Percentiles rank a stretch among this genome's conserved stretches.
Conservation (phyloP, 2,797 vertebrate species). For the Pipistrellus kuhlii region DNA sequence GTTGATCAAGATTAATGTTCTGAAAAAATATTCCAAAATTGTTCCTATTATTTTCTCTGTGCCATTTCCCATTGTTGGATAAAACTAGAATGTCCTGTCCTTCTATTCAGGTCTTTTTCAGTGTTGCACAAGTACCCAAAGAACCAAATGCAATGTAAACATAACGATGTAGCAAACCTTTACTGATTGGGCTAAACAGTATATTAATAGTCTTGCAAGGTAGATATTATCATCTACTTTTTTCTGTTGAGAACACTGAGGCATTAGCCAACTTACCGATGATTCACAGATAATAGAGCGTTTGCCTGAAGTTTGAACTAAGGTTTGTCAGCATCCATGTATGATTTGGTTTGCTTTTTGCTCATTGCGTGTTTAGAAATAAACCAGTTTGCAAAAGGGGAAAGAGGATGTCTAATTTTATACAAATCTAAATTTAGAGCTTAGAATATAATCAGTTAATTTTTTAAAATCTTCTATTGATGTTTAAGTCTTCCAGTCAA, state of each 20-base stretch:
- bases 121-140: not conserved
- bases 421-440: constrained; percentile 52
- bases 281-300: not conserved
- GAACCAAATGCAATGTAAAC: not conserved
- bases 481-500: constrained; percentile 64
- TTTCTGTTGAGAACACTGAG: constrained; percentile 4
- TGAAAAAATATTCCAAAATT: not conserved
- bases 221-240: not conserved
- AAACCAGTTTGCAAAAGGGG: constrained; percentile 17
- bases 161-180: not conserved
- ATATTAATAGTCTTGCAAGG: constrained; percentile 8
- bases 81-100: not conserved
- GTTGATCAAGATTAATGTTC: not conserved
- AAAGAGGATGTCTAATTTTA: constrained; percentile 35
- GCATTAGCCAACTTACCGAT: not conserved
- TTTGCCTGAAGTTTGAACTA: not conserved
- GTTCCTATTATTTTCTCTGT: not conserved
- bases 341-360: constrained; percentile 50
- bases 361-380: not conserved
- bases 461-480: constrained; percentile 62
- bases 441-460: constrained; percentile 70
- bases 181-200: not conserved
- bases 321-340: not conserved
- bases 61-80: not conserved
- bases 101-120: not conserved